These are phyloP conservation scores for Lepidocyrtoides sp. DNA, from an alignment of 2,888 invertebrate genomes.

Conservation along the genomic window DNA sequence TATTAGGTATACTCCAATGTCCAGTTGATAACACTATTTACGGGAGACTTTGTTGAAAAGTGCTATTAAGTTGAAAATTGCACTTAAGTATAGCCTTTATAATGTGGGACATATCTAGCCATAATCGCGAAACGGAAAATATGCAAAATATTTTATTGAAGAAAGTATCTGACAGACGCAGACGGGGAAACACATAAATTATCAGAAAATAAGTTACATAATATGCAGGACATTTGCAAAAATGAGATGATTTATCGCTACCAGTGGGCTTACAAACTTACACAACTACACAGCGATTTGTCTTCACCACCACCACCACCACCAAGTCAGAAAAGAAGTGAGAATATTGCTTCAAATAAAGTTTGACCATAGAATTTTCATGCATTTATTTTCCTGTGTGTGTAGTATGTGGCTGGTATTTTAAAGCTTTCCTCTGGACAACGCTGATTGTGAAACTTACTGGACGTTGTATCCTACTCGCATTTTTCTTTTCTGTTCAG, in stretches of 20 bases:
- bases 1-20: slow-evolving; percentile 18
- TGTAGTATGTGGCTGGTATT: background rate
- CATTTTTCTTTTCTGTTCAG: background rate
- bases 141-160: slow-evolving; percentile 72
- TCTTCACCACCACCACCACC: slow-evolving; percentile 53
- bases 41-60: slow-evolving; percentile 1
- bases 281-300: slow-evolving; percentile 69
- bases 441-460: background rate
- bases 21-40: slow-evolving; percentile 19
- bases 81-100: background rate
- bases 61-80: background rate
- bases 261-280: slow-evolving; percentile 71
- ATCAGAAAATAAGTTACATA: slow-evolving; percentile 74
- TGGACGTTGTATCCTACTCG: background rate
- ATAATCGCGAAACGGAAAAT: slow-evolving; percentile 34
- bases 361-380: background rate
- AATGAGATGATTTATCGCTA: slow-evolving; percentile 78
- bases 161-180: slow-evolving; percentile 75
- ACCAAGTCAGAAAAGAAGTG: background rate
- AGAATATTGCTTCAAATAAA: slow-evolving; percentile 12
- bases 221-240: slow-evolving; percentile 77
- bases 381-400: background rate
- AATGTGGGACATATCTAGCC: background rate
- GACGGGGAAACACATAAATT: slow-evolving; percentile 76
- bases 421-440: background rate